Base-by-base conservation (phyloP, 2,797 vertebrate species). In the Pteropus rufus region DNA sequence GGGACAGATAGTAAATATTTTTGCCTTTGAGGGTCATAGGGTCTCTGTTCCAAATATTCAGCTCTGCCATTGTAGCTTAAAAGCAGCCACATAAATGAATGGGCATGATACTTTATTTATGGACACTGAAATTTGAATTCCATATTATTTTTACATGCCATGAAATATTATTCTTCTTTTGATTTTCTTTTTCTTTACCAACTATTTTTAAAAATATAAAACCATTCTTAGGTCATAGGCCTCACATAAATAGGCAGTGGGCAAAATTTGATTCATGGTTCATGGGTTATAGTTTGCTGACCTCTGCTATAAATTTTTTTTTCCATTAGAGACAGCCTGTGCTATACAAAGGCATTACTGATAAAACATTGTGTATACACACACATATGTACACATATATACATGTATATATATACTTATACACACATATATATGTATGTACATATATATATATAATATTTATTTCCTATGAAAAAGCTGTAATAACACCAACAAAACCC, bases 101-200 rank as follows among this genome's bases (percentile, higher is more conserved):
- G 26, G 65, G 14, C 0, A 9, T 56, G 44, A 36, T n/a, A 11
- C 29, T 84, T 96, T 56, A 80, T 46, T 75, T 89, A 92, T n/a
- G 21, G 41, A 64, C 26, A 31, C 7, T 39, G 52, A 44, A 91
- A 73, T 90, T 58, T 94, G 26, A 94, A 95, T 60, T 93, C 90
- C 29, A 44, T 36, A 39, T 88, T 77, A 89, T 70, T 95, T 91
- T 89, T 72, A 91, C 5, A 24, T 60, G 62, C 72, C 58, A 56
- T 49, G 31, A 87, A 72, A 79, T 70, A 73, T 58, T 76, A 6
- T 92, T 96, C 10, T 90, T 72, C 65, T 73, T 96, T 80, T 79
- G n/a, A 72, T 73, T 93, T 84, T 49, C 49, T 65, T 89, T 96
- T 46, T 31, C 4, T 65, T 88, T 81, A 52, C 14, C 41, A 82